Evolutionary conservation across 2,113 vertebrate genomes (phyloP).

Genomic region (Hemichromis elongatus): DNA sequence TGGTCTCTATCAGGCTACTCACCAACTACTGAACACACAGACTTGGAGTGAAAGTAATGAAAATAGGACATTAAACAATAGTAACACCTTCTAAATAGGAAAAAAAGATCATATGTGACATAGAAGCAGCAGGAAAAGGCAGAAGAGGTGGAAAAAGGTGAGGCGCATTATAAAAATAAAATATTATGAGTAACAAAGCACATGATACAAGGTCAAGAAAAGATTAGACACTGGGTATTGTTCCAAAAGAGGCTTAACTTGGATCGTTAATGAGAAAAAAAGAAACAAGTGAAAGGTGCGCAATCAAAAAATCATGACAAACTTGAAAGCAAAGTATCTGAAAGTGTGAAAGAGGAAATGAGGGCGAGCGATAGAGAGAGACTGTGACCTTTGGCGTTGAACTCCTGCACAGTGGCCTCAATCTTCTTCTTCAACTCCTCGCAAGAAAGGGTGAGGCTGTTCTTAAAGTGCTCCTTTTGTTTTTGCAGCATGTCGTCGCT

Average conservation of each 20-base stretch:
- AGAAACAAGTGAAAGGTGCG: not conserved
- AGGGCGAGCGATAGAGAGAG: constrained; percentile 57
- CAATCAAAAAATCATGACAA: not conserved
- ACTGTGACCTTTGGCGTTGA: constrained; percentile 73
- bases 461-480: constrained; percentile 82
- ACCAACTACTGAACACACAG: not conserved
- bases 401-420: constrained; percentile 71
- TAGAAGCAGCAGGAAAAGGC: not conserved
- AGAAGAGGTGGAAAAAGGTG: not conserved
- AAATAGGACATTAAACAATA: not conserved
- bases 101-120: not conserved
- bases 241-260: not conserved
- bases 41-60: not conserved
- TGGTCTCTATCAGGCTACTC: not conserved
- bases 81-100: not conserved
- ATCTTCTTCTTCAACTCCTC: constrained; percentile 83
- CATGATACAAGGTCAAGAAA: not conserved
- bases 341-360: rapidly evolving
- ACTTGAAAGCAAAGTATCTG: not conserved
- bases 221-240: not conserved
- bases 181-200: not conserved
- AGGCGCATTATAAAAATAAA: not conserved
- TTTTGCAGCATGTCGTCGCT: constrained; percentile 76
- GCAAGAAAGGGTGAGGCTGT: constrained; percentile 67
- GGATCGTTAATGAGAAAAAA: not conserved